Conservation (phyloP, 2,888 invertebrate species). For the Diloba caeruleocephala region DNA sequence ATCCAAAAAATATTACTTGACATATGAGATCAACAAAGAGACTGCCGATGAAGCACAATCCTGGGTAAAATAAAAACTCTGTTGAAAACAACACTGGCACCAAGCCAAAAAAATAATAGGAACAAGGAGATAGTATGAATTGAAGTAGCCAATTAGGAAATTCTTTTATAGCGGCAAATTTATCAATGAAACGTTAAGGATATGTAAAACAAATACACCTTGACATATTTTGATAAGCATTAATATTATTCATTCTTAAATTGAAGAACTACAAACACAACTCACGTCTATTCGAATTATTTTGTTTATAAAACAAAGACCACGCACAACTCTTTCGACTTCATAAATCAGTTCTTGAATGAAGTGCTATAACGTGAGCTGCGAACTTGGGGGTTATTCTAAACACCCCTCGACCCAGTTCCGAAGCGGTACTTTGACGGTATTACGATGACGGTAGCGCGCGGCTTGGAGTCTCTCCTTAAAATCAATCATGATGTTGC, state of each 20-base stretch:
- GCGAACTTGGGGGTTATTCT: conserved; percentile 48
- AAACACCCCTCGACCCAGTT: conserved; percentile 72
- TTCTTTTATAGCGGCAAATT: conserved; percentile 5
- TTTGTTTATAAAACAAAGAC: conserved; percentile 1
- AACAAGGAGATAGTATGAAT: conserved; percentile 1
- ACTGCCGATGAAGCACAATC: conserved; percentile 16
- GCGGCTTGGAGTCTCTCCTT: conserved; percentile 17
- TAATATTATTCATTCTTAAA: conserved; percentile 21
- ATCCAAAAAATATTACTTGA: conserved; percentile 3
- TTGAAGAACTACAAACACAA: background rate
- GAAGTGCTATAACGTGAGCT: conserved; percentile 6
- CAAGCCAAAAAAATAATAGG: conserved; percentile 8
- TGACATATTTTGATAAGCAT: conserved; percentile 36
- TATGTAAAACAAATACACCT: conserved; percentile 20
- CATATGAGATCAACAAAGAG: background rate
- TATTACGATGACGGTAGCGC: conserved; percentile 66
- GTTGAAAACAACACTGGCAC: conserved; percentile 11
- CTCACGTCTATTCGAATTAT: background rate
- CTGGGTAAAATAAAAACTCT: conserved; percentile 13
- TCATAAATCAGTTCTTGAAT: background rate
- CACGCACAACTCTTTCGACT: background rate
- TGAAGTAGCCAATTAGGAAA: background rate
- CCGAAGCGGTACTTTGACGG: conserved; percentile 55
- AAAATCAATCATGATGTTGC: conserved; percentile 39
- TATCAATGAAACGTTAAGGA: conserved; percentile 29